These are phyloP conservation scores for Parapsyche elsis DNA, from an alignment of 1,140 invertebrate genomes.

Conservation along the genomic window DNA sequence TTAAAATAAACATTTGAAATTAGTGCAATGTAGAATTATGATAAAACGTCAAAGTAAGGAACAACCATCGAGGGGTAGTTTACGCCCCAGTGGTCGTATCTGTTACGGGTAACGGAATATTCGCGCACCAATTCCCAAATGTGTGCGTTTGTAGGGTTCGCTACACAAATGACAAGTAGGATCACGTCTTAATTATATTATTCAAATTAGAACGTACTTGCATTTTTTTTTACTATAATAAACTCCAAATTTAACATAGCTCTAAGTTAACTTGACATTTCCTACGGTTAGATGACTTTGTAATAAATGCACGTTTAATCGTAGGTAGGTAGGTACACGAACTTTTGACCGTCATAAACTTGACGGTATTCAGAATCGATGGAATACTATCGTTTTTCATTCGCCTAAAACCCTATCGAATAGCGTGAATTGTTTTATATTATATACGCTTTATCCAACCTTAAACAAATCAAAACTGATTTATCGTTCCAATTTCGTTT, in stretches of 20 bases:
- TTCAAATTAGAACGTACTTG: neutral
- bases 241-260: too few relatives aligned
- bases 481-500: too few relatives aligned
- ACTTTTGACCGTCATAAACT: slow-evolving; percentile 42
- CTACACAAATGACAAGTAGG: neutral
- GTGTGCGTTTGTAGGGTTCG: slow-evolving; percentile 32
- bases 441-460: too few relatives aligned
- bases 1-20: neutral
- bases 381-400: neutral
- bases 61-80: neutral
- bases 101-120: slow-evolving; percentile 43
- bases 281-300: too few relatives aligned
- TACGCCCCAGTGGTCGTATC: slow-evolving; percentile 39
- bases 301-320: too few relatives aligned
- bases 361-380: slow-evolving; percentile 16
- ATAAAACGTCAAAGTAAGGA: slow-evolving; percentile 14
- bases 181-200: neutral
- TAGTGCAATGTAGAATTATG: neutral
- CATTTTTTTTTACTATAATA: too few relatives aligned
- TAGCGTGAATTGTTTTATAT: too few relatives aligned
- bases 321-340: too few relatives aligned
- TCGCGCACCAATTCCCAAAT: slow-evolving; percentile 43
- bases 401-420: neutral
- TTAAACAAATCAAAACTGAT: too few relatives aligned
- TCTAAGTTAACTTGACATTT: too few relatives aligned